Percentiles rank a stretch among this genome's conserved stretches.
Conservation (phyloP, 2,888 invertebrate species). For the Polydrusus pterygomalis region DNA sequence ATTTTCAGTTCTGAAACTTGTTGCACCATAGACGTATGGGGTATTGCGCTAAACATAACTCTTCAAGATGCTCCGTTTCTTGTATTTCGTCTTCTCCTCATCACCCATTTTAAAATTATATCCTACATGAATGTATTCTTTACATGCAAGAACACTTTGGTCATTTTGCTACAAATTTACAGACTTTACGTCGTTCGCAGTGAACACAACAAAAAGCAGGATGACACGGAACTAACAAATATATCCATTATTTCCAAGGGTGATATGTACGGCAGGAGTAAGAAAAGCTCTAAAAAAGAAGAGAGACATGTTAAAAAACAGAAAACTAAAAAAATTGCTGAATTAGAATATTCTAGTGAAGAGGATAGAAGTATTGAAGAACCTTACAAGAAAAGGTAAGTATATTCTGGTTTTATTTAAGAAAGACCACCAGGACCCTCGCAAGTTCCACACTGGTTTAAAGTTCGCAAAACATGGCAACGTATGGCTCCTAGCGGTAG, state of each 20-base stretch:
- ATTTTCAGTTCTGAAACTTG: conserved; percentile 78
- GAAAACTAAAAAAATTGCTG: conserved; percentile 34
- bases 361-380: conserved; percentile 58
- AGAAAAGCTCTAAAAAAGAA: conserved; percentile 54
- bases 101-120: conserved; percentile 90
- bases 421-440: no score
- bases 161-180: conserved; percentile 91
- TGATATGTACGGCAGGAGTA: conserved; percentile 63
- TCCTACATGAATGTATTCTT: conserved; percentile 98
- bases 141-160: conserved; percentile 92
- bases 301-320: conserved; percentile 10
- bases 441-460: no score
- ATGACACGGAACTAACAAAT: conserved; percentile 70
- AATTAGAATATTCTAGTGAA: conserved; percentile 58
- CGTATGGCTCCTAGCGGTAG: no score
- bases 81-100: conserved; percentile 89
- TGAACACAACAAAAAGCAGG: conserved; percentile 75
- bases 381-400: conserved; percentile 43
- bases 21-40: conserved; percentile 92
- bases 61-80: conserved; percentile 92
- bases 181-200: conserved; percentile 84
- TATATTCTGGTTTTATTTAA: neutral
- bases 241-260: conserved; percentile 75
- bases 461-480: no score
- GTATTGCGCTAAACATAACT: conserved; percentile 90